Evolutionary conservation across 2,797 vertebrate species (phyloP).

Genomic region (Sebastes taczanowskii): DNA sequence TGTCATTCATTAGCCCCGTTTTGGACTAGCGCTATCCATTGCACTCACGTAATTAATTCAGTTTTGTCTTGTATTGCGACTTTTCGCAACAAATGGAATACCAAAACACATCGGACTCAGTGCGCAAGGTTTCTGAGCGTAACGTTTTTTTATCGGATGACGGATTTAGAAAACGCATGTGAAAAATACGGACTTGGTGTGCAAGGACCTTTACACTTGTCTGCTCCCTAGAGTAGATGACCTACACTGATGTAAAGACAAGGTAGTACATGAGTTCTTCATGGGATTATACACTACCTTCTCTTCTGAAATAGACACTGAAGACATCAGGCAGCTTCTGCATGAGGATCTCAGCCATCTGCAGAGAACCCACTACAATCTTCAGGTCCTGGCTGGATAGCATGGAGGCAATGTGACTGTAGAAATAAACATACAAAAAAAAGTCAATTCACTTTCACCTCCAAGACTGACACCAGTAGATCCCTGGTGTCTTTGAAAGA

Average conservation of each 20-base stretch:
- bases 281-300: conserved; percentile 83
- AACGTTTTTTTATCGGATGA: too few relatives aligned
- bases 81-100: too few relatives aligned
- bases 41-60: too few relatives aligned
- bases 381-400: conserved; percentile 99
- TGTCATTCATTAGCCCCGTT: too few relatives aligned
- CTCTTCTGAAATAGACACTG: conserved; percentile 99
- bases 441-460: background rate
- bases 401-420: conserved; percentile 99
- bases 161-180: too few relatives aligned
- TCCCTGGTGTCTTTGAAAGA: background rate
- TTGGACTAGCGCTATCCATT: too few relatives aligned
- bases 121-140: too few relatives aligned
- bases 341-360: conserved; percentile 99
- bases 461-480: background rate
- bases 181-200: too few relatives aligned
- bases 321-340: conserved; percentile 99
- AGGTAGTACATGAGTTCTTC: background rate
- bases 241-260: background rate
- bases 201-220: too few relatives aligned
- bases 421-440: conserved; percentile 55
- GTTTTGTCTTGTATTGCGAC: too few relatives aligned
- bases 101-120: too few relatives aligned
- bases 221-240: background rate
- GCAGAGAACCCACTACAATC: conserved; percentile 99